phyloP scores from a whole-genome alignment of 2,888 invertebrate species.

The Luffia ferchaultella region DNA sequence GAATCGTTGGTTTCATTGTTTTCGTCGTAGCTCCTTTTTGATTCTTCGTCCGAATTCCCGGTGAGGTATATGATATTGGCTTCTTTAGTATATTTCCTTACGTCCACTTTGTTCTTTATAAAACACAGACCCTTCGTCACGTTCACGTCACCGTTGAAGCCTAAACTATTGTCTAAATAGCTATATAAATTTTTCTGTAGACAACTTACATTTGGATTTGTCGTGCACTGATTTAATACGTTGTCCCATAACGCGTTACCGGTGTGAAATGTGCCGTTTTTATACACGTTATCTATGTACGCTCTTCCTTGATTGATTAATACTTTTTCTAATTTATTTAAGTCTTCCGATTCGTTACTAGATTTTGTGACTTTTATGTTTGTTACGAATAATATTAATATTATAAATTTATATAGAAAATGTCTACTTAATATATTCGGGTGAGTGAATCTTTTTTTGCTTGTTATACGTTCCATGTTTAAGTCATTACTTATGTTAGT shows the following conservation, averaged over 20 bases:
- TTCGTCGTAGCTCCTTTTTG: slow-evolving; percentile 20
- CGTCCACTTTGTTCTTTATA: slow-evolving; percentile 69
- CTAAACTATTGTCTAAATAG: slow-evolving; percentile 74
- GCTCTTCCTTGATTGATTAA: slow-evolving; percentile 31
- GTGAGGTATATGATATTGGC: slow-evolving; percentile 56
- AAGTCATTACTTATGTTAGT: neutral
- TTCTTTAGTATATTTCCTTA: slow-evolving; percentile 61
- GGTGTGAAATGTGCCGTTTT: slow-evolving; percentile 56
- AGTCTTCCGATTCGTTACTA: neutral
- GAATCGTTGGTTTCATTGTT: slow-evolving; percentile 33
- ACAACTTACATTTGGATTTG: slow-evolving; percentile 73
- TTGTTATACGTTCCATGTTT: neutral
- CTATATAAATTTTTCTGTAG: slow-evolving; percentile 79
- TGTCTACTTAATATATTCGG: neutral
- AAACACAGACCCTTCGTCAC: slow-evolving; percentile 71
- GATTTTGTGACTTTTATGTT: neutral
- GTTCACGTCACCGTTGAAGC: slow-evolving; percentile 70
- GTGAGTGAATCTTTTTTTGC: neutral
- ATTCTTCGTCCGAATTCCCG: slow-evolving; percentile 32
- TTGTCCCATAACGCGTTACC: slow-evolving; percentile 78
- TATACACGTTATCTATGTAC: slow-evolving; percentile 41
- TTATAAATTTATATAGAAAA: neutral
- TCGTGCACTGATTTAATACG: slow-evolving; percentile 75
- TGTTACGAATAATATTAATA: neutral
- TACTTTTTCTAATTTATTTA: neutral